Evolutionary conservation across 2,113 vertebrate genomes (phyloP).

Genomic region (Ibidorhyncha struthersii): DNA sequence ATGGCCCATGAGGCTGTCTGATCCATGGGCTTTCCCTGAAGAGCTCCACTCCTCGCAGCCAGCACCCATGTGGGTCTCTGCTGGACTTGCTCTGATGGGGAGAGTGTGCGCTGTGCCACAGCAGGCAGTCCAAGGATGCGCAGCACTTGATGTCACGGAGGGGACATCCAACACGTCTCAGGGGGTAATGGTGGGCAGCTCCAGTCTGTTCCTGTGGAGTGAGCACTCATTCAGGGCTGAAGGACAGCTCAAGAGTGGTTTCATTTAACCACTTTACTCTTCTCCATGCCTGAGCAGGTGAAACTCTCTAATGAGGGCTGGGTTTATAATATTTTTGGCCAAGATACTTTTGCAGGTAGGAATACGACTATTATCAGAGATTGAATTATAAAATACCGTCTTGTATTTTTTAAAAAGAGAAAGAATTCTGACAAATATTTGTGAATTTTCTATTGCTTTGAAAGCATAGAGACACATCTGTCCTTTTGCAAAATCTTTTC

Average conservation of each 20-base stretch:
- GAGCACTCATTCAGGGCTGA: not conserved
- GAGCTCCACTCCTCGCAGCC: not conserved
- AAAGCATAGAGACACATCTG: not conserved
- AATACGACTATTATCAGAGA: not conserved
- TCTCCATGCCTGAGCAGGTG: not conserved
- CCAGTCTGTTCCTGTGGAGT: not conserved
- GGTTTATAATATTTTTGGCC: not conserved
- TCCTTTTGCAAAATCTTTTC: not conserved
- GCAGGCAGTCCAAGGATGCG: rapidly evolving
- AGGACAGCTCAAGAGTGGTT: not conserved
- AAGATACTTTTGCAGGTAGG: not conserved
- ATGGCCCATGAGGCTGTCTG: rapidly evolving
- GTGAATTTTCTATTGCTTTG: not conserved
- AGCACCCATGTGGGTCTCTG: not conserved
- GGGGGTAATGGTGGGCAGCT: rapidly evolving
- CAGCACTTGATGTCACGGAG: rapidly evolving
- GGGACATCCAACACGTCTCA: not conserved
- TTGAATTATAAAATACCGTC: not conserved
- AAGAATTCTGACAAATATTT: not conserved
- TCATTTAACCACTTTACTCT: not conserved
- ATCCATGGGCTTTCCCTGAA: rapidly evolving
- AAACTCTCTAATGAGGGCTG: not conserved
- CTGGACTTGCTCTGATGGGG: rapidly evolving
- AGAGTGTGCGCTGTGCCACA: too few species aligned
- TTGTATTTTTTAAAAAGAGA: not conserved